Percentiles rank a stretch among this genome's conserved stretches.
These are phyloP conservation scores for Eurypyga helias DNA, from an alignment of 2,113 vertebrate genomes.

Conservation along the genomic window DNA sequence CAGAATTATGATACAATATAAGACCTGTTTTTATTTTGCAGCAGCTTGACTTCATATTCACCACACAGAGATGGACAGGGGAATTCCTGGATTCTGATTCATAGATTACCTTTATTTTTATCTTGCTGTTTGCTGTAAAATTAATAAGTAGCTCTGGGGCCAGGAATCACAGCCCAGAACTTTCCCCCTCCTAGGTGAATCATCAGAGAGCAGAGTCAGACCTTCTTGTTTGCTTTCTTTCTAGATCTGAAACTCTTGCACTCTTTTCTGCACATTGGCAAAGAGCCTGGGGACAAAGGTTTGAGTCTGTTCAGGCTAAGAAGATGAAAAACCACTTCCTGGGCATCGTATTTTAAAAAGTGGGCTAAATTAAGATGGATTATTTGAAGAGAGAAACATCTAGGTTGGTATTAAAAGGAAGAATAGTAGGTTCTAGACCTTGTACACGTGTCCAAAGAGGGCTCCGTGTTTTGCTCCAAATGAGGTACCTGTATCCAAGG, in stretches of 20 bases:
- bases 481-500: background rate
- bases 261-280: background rate
- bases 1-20: background rate
- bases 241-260: background rate
- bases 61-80: background rate
- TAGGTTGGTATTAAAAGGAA: background rate
- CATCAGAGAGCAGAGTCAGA: background rate
- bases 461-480: background rate
- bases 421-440: background rate
- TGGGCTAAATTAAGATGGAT: background rate
- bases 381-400: background rate
- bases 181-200: background rate
- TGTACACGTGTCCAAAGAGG: background rate
- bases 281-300: background rate
- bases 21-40: background rate
- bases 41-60: background rate
- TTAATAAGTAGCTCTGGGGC: background rate
- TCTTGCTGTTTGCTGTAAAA: background rate
- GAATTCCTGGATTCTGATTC: background rate
- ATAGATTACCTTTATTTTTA: background rate
- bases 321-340: background rate
- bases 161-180: background rate
- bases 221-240: background rate
- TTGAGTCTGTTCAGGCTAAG: background rate
- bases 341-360: background rate